Evolutionary conservation across 2,888 invertebrate genomes (phyloP), one percentile per base, ranked within the genome.

Genomic region (Heliconius erato): DNA sequence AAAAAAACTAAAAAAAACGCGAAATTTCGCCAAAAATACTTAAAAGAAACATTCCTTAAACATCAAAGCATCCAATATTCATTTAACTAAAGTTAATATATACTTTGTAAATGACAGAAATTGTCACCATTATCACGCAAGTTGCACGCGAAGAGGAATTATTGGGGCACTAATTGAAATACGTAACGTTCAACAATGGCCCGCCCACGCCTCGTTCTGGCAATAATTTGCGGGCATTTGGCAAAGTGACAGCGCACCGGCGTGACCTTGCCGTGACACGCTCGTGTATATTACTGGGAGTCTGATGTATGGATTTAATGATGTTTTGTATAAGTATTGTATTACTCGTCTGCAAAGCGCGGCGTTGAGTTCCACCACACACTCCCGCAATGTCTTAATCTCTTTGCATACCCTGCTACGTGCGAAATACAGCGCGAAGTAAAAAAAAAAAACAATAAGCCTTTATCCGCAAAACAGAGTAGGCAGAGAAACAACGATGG

Each of bases 161-260:
- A 82, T 80, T 76, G 82, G 74, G 32, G 49, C 79, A 80, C 79
- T 82, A 84, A 81, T 78, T 82, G 82, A 72, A 79, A 79, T 82
- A 84, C 32, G 78, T 65, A 80, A 69, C 68, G 28, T 63, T 79
- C 59, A 74, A 83, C 79, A 85, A 79, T 83, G 68, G 79, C 74
- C 88, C 88, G 86, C 89, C 91, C 86, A 89, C 85, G 79, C 79
- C 3, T 81, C 84, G 69, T 84, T 85, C 85, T 86, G 86, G 87
- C 88, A 87, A 89, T 88, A 89, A 88, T 72, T 81, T 40, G 63
- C 71, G 23, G 44, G 44, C 69, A 40, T 78, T 81, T 81, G 81
- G 81, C 81, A 78, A 78, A 6, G 63, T 80, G 84, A 82, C 84
- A 84, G 80, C 69, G 54, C 67, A 80, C 77, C 63, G 77, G 68